Evolutionary conservation across 2,888 invertebrate species (phyloP), one percentile per base, ranked within the genome.

Genomic region (Sthenelais limicola): DNA sequence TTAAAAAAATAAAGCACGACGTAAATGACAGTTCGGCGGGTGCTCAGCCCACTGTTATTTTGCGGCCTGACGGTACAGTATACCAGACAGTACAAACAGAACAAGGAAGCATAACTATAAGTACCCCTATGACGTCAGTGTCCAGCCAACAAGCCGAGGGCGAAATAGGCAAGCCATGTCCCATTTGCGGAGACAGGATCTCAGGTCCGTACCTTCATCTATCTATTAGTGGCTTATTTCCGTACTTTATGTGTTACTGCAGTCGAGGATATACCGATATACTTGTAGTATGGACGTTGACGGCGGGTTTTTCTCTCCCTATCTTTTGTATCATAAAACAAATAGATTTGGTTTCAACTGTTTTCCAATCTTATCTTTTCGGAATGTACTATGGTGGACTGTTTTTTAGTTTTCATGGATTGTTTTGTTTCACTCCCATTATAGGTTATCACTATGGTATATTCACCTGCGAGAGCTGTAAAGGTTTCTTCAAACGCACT

Each of bases 381-480:
- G n/a, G n/a, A n/a, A n/a, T n/a, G n/a, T n/a, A n/a, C n/a, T n/a
- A n/a, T n/a, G n/a, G n/a, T n/a, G n/a, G n/a, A n/a, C n/a, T n/a
- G n/a, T n/a, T n/a, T n/a, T n/a, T n/a, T n/a, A n/a, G n/a, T n/a
- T n/a, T n/a, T n/a, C n/a, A n/a, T n/a, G n/a, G n/a, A n/a, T n/a
- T n/a, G n/a, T n/a, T n/a, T n/a, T n/a, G n/a, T n/a, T n/a, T 51
- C 21, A 21, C 51, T 54, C 47, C 5, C 18, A 26, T 78, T 78
- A 4, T 80, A 86, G 88, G 98, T 33, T 98, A 97, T 89, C 98
- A 98, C 89, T 98, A 98, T 88, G 98, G 98, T 15, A 97, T 97
- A 82, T 97, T 97, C 90, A 97, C 96, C 15, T 98, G 98, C 89
- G 98, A 98, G 87, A 96, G 96, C 26, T 98, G 98, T 89, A 98